Percentiles rank a stretch among this genome's conserved stretches.
Evolutionary conservation across 2,888 invertebrate species (phyloP).

Genomic region (Cistogaster globosa): DNA sequence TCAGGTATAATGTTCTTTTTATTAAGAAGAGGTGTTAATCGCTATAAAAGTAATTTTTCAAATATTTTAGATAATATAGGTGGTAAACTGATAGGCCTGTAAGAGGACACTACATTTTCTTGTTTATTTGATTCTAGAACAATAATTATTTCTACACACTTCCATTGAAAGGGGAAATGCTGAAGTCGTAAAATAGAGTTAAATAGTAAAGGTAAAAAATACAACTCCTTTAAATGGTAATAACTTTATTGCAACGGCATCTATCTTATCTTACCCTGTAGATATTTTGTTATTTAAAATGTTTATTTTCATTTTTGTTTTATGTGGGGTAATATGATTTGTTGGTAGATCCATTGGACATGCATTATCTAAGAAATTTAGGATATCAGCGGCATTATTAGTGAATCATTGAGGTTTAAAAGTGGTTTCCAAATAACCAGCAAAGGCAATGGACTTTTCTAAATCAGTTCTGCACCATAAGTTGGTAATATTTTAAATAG

Average conservation of each 20-base stretch:
- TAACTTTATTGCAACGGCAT: neutral
- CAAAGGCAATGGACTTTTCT: neutral
- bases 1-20: too few relatives aligned
- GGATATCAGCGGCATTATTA: neutral
- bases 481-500: neutral
- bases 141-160: too few relatives aligned
- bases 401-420: neutral
- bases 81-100: too few relatives aligned
- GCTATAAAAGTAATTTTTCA: too few relatives aligned
- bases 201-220: neutral
- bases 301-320: constrained; percentile 11
- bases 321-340: neutral
- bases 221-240: neutral
- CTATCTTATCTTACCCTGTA: neutral
- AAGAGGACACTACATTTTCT: neutral
- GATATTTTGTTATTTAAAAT: neutral
- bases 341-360: neutral
- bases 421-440: neutral
- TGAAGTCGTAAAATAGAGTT: constrained; percentile 19
- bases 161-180: constrained; percentile 6
- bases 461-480: neutral
- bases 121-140: too few relatives aligned
- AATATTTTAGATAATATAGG: too few relatives aligned
- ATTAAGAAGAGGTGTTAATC: too few relatives aligned
- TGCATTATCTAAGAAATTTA: neutral